A percentile compares a stretch with the other conserved stretches of the same genome.
Evolutionary conservation across 2,888 invertebrate species (phyloP).

Genomic region (Fragum whitleyi): DNA sequence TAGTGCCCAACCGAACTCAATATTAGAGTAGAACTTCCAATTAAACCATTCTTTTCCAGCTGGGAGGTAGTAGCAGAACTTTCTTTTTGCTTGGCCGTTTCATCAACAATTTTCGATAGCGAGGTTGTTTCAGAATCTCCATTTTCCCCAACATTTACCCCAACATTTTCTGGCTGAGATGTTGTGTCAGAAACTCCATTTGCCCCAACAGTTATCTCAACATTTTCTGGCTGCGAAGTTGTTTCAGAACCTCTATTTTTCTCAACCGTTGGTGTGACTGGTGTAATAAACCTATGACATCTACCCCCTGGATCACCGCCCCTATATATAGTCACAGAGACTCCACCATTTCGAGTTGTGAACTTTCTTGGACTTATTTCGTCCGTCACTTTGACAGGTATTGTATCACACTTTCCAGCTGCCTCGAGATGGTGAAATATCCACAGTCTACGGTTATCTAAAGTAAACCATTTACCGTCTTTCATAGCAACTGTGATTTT

Average conservation of each 20-base stretch:
- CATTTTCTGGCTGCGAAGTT: background rate
- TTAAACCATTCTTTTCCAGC: no score
- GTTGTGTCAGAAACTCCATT: no score
- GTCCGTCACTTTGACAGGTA: background rate
- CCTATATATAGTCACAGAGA: constrained; percentile 4
- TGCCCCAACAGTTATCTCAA: no score
- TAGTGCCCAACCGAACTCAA: no score
- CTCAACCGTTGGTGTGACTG: background rate
- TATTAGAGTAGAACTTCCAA: no score
- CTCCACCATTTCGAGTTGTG: constrained; percentile 5
- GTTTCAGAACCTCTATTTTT: background rate
- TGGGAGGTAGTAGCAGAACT: no score
- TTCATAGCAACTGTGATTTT: background rate
- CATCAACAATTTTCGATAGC: no score
- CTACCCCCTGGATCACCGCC: constrained; percentile 3
- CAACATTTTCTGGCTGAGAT: no score
- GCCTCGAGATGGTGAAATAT: constrained; percentile 21
- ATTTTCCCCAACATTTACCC: background rate
- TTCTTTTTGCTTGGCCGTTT: no score
- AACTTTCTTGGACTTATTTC: background rate
- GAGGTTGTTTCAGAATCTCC: background rate
- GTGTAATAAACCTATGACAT: constrained; percentile 1
- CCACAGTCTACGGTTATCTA: constrained; percentile 9
- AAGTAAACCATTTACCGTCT: constrained; percentile 16
- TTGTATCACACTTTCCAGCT: background rate